Evolutionary conservation across 2,888 invertebrate species (phyloP).

Genomic region (Mimumesa dahlbomi): DNA sequence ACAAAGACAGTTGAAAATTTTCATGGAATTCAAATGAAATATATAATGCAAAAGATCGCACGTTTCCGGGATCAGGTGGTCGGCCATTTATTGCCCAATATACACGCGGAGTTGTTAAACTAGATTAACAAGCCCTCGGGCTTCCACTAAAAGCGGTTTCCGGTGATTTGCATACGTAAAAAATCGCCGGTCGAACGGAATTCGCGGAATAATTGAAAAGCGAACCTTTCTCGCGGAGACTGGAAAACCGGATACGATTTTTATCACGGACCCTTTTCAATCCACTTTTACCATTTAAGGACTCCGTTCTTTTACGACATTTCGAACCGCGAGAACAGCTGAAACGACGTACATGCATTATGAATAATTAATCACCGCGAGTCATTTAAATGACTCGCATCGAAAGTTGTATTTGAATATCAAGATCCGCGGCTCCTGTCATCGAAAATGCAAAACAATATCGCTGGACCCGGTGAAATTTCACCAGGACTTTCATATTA

Average conservation of each 20-base stretch:
- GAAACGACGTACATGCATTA: no score
- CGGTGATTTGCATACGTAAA: constrained; percentile 22
- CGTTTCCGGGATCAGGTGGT: constrained; percentile 27
- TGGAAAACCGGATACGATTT: no score
- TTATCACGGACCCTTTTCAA: no score
- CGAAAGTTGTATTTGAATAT: neutral
- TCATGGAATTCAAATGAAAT: neutral
- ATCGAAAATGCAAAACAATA: neutral
- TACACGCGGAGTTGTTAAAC: constrained; percentile 9
- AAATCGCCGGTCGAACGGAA: neutral
- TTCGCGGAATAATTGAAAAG: neutral
- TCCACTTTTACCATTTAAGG: neutral
- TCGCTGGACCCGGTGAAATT: neutral
- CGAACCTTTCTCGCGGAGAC: no score
- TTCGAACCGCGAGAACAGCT: no score
- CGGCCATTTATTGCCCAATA: constrained; percentile 21
- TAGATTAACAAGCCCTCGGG: constrained; percentile 36
- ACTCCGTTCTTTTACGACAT: no score
- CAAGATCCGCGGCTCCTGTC: neutral
- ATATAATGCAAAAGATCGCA: no score
- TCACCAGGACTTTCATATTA: neutral
- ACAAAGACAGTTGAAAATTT: no score
- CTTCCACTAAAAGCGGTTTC: constrained; percentile 39
- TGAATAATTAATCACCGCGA: neutral
- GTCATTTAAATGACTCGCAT: neutral